A percentile compares a stretch with the other conserved stretches of the same genome.
phyloP scores from a whole-genome alignment of 2,888 invertebrate species.

The Lycia hirtaria region DNA sequence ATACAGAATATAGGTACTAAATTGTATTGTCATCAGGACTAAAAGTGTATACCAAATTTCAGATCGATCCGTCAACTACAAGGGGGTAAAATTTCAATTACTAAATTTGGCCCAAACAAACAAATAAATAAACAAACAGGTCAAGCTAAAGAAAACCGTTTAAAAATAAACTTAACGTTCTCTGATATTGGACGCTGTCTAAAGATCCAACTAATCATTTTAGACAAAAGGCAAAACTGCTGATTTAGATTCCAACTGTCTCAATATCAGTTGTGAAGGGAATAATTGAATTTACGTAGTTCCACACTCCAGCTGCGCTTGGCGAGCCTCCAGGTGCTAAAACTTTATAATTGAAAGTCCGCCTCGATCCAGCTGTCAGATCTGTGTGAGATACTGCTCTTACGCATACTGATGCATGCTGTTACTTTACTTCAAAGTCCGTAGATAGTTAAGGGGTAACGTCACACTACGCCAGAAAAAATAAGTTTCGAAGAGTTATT shows the following conservation, averaged over 20 bases:
- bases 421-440: not conserved
- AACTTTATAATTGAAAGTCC: constrained; percentile 46
- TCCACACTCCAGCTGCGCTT: constrained; percentile 32
- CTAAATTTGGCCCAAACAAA: too few relatives aligned
- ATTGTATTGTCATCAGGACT: too few relatives aligned
- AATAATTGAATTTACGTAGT: constrained; percentile 38
- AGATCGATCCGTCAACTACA: too few relatives aligned
- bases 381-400: constrained; percentile 24
- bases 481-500: too few relatives aligned
- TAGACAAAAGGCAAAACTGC: constrained; percentile 16
- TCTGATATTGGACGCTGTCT: too few relatives aligned
- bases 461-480: not conserved
- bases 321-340: constrained; percentile 42
- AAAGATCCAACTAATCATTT: not conserved
- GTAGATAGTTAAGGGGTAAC: not conserved
- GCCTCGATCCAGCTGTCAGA: constrained; percentile 1
- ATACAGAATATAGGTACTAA: too few relatives aligned
- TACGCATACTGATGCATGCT: not conserved
- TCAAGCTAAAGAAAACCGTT: too few relatives aligned
- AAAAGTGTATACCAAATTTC: too few relatives aligned
- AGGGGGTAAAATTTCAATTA: too few relatives aligned
- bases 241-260: constrained; percentile 28
- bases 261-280: constrained; percentile 25
- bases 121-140: too few relatives aligned
- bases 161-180: too few relatives aligned